A percentile compares a stretch with the other conserved stretches of the same genome.
Conservation (phyloP, 2,888 invertebrate species). For the Dasysyrphus tricinctus region DNA sequence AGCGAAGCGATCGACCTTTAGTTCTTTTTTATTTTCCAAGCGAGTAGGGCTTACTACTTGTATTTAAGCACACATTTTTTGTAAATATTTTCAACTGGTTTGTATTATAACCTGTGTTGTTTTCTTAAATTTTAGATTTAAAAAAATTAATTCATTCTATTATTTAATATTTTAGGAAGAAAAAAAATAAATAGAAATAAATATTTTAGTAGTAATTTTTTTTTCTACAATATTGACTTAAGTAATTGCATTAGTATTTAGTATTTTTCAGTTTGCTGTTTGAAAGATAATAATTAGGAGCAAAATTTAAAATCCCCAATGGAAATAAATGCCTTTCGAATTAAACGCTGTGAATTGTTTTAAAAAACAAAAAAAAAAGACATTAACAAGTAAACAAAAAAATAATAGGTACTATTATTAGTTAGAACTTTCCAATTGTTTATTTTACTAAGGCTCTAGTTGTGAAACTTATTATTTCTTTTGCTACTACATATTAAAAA, state of each 20-base stretch:
- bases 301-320: slow-evolving; percentile 5
- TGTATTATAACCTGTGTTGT: slow-evolving; percentile 19
- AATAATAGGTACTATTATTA: background rate
- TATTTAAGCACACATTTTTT: slow-evolving; percentile 22
- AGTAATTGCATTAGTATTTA: background rate
- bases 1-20: slow-evolving; percentile 58
- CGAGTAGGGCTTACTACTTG: slow-evolving; percentile 52
- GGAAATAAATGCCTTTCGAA: slow-evolving; percentile 30
- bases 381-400: background rate
- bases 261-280: slow-evolving; percentile 15
- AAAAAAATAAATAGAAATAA: slow-evolving; percentile 10
- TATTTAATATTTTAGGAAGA: slow-evolving; percentile 20
- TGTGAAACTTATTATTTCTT: slow-evolving; percentile 7
- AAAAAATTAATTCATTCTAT: slow-evolving; percentile 14
- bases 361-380: slow-evolving; percentile 36
- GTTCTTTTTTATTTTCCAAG: slow-evolving; percentile 71
- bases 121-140: slow-evolving; percentile 20
- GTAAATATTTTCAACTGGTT: slow-evolving; percentile 33
- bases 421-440: slow-evolving; percentile 20
- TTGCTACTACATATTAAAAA: slow-evolving; percentile 17
- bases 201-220: slow-evolving; percentile 5
- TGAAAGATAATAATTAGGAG: background rate
- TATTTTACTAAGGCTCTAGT: slow-evolving; percentile 2
- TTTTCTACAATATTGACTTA: slow-evolving; percentile 40
- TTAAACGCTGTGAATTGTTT: slow-evolving; percentile 48